Percentiles rank a stretch among this genome's conserved stretches.
phyloP scores from a whole-genome alignment of 2,888 invertebrate species.

The Colletes collaris region DNA sequence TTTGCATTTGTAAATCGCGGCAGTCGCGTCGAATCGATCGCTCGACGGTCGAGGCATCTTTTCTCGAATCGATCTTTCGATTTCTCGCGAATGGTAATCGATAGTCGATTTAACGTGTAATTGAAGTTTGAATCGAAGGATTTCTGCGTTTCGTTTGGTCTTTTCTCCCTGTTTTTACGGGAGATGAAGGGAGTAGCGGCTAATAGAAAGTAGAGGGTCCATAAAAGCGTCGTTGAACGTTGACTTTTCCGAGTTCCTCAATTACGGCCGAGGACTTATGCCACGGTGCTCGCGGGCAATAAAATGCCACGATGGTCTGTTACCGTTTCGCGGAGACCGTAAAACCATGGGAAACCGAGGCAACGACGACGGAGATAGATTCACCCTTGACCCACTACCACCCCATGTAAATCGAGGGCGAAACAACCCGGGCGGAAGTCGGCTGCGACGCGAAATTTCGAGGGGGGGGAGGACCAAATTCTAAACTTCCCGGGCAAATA shows the following conservation, averaged over 20 bases:
- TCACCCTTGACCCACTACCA: conserved; percentile 28
- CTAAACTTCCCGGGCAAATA: neutral
- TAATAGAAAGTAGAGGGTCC: too few relatives aligned
- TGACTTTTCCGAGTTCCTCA: neutral
- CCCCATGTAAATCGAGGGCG: neutral
- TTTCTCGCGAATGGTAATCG: too few relatives aligned
- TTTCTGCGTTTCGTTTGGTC: too few relatives aligned
- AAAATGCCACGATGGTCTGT: conserved; percentile 10
- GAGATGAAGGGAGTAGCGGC: too few relatives aligned
- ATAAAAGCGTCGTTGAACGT: neutral
- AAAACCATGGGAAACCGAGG: conserved; percentile 8
- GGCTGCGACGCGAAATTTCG: conserved; percentile 11
- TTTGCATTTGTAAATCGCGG: conserved; percentile 20
- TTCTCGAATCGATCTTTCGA: too few relatives aligned
- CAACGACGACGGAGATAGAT: neutral
- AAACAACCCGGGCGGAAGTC: neutral
- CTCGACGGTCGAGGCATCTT: too few relatives aligned
- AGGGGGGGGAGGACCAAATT: neutral
- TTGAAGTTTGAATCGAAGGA: too few relatives aligned
- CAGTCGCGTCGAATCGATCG: too few relatives aligned
- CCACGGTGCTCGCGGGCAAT: conserved; percentile 4
- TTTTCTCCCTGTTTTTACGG: too few relatives aligned
- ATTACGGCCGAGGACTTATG: conserved; percentile 20
- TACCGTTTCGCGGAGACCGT: conserved; percentile 6
- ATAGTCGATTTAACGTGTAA: too few relatives aligned